Evolutionary conservation across 2,888 invertebrate species (phyloP).

Genomic region (Liposcelis brunnea): DNA sequence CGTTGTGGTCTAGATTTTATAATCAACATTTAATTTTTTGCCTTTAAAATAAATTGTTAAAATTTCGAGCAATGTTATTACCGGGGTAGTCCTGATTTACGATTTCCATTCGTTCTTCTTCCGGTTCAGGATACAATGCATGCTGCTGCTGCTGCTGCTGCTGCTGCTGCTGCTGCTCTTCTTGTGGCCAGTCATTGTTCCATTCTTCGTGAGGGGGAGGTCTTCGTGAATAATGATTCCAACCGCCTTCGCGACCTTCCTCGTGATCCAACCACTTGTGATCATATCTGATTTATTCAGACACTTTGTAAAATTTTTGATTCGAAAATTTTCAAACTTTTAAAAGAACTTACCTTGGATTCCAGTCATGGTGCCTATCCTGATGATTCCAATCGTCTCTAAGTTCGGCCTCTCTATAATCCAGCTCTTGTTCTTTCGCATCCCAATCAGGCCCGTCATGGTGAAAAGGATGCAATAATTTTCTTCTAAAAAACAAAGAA

Average conservation of each 20-base stretch:
- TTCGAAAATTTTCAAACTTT: neutral
- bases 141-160: constrained; percentile 4
- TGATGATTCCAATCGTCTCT: constrained; percentile 13
- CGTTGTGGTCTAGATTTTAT: too few species aligned
- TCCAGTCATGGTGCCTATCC: constrained; percentile 11
- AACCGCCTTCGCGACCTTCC: constrained; percentile 13
- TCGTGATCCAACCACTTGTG: constrained; percentile 9
- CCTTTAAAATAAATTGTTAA: too few species aligned
- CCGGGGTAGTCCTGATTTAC: too few species aligned
- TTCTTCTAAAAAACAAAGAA: neutral
- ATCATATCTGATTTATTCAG: neutral
- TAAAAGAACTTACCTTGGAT: constrained; percentile 3
- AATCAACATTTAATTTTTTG: too few species aligned
- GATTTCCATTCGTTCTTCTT: neutral
- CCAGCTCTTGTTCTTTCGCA: constrained; percentile 21
- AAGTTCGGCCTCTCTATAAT: constrained; percentile 14
- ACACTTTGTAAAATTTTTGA: too few species aligned
- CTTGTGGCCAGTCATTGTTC: constrained; percentile 14
- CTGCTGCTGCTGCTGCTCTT: constrained; percentile 7
- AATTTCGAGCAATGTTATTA: neutral
- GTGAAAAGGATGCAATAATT: constrained; percentile 1
- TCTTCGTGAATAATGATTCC: constrained; percentile 11
- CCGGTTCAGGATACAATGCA: constrained; percentile 3
- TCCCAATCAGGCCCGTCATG: constrained; percentile 24
- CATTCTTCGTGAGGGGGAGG: constrained; percentile 12